Evolutionary conservation across 1,140 invertebrate genomes (phyloP), one percentile per base, ranked within the genome.

Genomic region (Palaemon carinicauda): DNA sequence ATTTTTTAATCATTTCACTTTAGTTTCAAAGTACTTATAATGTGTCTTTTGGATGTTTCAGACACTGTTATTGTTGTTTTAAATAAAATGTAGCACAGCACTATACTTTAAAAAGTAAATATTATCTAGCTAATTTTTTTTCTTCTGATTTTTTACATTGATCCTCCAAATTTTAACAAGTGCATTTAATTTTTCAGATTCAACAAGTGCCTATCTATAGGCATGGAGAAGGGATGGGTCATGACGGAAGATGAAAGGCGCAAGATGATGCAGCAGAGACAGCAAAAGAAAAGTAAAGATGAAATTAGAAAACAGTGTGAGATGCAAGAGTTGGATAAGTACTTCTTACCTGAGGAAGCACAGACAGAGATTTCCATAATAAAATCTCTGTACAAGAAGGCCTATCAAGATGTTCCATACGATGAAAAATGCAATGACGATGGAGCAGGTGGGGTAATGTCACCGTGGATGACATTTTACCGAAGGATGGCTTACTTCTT

Each of bases 211-310:
- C 74, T 92, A 5, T 82, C 88, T 0, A 92, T 92, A 78, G 92
- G 92, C 33, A 92, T 92, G 92, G 92, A 92, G 89, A 92, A 91
- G 50, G 91, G 91, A 33, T 92, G 92, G 92, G 92, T 92, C 14
- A 92, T 92, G 92, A 91, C 90, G 10, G 92, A 92, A 75, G 90
- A 92, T n/a, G 92, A 92, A 86, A 71, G 91, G 31, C 82, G 90
- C 24, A 89, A 90, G 50, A 88, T 92, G 69, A 89, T 91, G 74
- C 90, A 91, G 65, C 90, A 90, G 60, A 80, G 91, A 53, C 90
- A 91, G 84, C 90, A 91, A 53, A 89, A 87, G 78, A 89, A 91
- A 41, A n/a, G 1, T 14, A 84, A 88, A 52, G 74, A 84, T 17
- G 77, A 88, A 12, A 65, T 85, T 9, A 82, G 86, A 15, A 77